Percentiles rank a stretch among this genome's conserved stretches.
These are phyloP conservation scores for Daptonema setosum DNA, from an alignment of 2,888 invertebrate species.

Conservation along the genomic window DNA sequence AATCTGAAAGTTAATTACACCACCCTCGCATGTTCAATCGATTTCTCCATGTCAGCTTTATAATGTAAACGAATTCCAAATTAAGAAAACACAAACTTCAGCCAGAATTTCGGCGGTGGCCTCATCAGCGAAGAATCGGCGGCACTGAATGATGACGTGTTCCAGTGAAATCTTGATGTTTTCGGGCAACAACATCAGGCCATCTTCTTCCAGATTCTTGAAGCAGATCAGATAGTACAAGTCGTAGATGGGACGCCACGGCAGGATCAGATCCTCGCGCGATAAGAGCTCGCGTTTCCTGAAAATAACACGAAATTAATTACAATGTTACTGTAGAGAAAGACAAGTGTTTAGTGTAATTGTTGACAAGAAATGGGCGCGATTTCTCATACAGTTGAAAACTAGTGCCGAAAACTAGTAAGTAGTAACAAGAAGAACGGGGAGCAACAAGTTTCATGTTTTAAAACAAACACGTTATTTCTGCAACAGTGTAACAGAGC, in stretches of 20 bases:
- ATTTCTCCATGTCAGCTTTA: no score
- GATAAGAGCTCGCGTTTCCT: constrained; percentile 55
- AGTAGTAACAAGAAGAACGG: no score
- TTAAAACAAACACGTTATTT: background rate
- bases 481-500: background rate
- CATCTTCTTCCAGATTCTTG: constrained; percentile 19
- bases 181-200: constrained; percentile 22
- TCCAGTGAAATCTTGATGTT: constrained; percentile 29
- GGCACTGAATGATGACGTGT: constrained; percentile 24
- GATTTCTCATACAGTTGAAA: no score
- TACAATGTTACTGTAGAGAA: background rate
- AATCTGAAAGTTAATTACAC: no score
- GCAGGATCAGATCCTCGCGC: constrained; percentile 53
- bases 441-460: no score
- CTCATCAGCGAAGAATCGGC: constrained; percentile 43
- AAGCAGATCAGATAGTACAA: constrained; percentile 31
- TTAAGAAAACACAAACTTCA: constrained; percentile 30
- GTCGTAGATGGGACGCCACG: constrained; percentile 64
- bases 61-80: background rate
- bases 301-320: constrained; percentile 6
- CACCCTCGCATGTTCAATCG: no score
- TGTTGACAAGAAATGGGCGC: no score
- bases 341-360: no score
- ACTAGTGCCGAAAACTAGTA: no score
- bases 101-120: constrained; percentile 66